Conservation (phyloP, 53 echinoderm and acorn worm species). For the Holothuria leucospilota region DNA sequence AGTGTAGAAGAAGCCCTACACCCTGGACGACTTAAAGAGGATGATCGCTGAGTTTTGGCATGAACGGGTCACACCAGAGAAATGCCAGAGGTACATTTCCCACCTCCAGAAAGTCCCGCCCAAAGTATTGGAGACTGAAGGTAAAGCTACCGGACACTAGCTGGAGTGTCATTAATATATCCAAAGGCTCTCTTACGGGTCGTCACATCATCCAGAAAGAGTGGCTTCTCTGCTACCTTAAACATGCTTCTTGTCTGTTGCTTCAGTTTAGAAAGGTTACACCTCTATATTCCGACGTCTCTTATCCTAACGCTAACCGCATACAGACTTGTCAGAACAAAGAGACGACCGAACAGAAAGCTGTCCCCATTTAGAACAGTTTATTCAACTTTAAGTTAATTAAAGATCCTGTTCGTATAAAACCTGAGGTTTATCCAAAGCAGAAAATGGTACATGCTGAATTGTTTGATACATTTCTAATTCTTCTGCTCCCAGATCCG, state of each 20-base stretch:
- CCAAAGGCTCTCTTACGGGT: not conserved
- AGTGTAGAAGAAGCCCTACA: not conserved
- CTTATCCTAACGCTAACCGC: no score
- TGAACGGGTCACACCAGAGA: conserved; percentile 8
- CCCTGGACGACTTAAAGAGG: conserved; percentile 1
- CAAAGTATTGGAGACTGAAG: not conserved
- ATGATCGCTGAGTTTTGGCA: conserved; percentile 29
- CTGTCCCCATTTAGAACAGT: no score
- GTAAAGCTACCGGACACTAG: conserved; percentile 30
- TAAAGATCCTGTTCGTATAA: no score
- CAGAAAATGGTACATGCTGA: no score
- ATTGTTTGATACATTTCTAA: no score
- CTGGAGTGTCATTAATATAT: not conserved
- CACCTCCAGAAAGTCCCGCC: conserved; percentile 41
- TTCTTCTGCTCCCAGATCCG: no score
- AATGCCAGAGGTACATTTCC: conserved; percentile 32
- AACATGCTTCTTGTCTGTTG: not conserved
- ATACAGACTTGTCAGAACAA: no score
- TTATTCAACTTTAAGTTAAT: no score
- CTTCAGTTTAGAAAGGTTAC: no score
- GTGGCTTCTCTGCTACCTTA: not conserved
- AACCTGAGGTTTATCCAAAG: no score
- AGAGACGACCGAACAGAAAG: no score
- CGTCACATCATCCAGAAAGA: not conserved
- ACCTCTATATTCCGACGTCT: no score